Percentiles rank a stretch among this genome's conserved stretches.
These are phyloP conservation scores for Oryzias sinensis DNA, from an alignment of 2,797 vertebrate species.

Conservation along the genomic window DNA sequence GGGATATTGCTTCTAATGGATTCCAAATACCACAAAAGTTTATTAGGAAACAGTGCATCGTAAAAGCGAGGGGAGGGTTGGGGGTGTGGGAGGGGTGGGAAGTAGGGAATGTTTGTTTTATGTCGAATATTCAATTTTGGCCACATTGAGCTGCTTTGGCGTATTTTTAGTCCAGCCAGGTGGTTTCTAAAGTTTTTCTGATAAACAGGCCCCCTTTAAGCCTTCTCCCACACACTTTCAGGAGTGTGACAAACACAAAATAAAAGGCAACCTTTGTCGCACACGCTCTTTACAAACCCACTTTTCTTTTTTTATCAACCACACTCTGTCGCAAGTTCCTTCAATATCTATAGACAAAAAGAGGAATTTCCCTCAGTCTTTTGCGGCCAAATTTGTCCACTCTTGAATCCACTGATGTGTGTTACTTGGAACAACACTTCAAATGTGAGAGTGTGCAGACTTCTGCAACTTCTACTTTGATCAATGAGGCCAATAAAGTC, in stretches of 20 bases:
- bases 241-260: constrained; percentile 29
- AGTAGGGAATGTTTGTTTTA: constrained; percentile 33
- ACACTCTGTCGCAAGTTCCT: constrained; percentile 2
- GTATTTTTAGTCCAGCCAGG: constrained; percentile 41
- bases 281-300: not conserved
- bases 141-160: constrained; percentile 15
- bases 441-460: not conserved
- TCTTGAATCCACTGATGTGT: not conserved
- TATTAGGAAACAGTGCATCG: constrained; percentile 77
- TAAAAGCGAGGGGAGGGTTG: constrained; percentile 59
- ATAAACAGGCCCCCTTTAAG: constrained; percentile 12
- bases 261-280: constrained; percentile 22
- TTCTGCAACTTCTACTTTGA: too few species aligned
- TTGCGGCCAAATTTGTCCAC: constrained; percentile 4
- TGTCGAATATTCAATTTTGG: constrained; percentile 46
- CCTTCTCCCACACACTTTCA: constrained; percentile 20
- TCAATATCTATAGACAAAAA: constrained; percentile 18
- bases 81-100: constrained; percentile 20
- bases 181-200: constrained; percentile 14
- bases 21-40: constrained; percentile 83
- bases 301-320: not conserved
- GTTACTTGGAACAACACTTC: constrained; percentile 1
- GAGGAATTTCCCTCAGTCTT: constrained; percentile 20
- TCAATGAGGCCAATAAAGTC: too few species aligned
- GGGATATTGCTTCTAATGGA: constrained; percentile 83